Conservation (phyloP, 2,113 vertebrate species). For the Setophaga petechia region DNA sequence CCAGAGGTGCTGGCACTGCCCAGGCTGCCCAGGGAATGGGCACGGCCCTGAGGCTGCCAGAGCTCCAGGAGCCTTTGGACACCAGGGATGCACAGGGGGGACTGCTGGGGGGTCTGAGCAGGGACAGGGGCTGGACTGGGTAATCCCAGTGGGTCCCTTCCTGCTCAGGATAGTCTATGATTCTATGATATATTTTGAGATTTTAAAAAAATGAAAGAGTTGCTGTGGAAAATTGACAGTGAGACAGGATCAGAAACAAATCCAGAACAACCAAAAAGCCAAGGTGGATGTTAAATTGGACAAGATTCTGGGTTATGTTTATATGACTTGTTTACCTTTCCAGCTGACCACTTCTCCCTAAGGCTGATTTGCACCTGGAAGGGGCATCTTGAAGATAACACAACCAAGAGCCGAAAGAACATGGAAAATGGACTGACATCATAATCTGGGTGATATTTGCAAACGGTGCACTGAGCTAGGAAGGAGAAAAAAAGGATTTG, state of each 20-base stretch:
- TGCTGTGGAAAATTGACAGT: neutral
- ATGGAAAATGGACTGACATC: accelerated
- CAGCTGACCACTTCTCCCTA: neutral
- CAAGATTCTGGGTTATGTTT: neutral
- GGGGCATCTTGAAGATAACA: neutral
- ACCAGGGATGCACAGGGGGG: neutral
- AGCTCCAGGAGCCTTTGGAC: neutral
- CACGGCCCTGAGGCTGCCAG: neutral
- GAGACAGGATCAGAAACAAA: neutral
- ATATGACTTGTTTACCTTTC: neutral
- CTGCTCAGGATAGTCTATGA: neutral
- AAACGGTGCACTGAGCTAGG: neutral
- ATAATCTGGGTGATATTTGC: neutral
- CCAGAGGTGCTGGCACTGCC: neutral
- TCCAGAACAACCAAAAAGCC: neutral
- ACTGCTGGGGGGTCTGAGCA: neutral
- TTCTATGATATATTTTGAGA: neutral
- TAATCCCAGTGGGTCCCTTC: no score
- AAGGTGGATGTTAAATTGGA: neutral
- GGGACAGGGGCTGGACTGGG: accelerated
- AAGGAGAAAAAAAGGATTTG: neutral
- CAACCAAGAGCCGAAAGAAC: neutral
- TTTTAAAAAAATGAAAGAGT: neutral
- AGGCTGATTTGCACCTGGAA: neutral
- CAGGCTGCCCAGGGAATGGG: neutral